Evolutionary conservation across 2,888 invertebrate species (phyloP).

Genomic region (Anthoptus insignis): DNA sequence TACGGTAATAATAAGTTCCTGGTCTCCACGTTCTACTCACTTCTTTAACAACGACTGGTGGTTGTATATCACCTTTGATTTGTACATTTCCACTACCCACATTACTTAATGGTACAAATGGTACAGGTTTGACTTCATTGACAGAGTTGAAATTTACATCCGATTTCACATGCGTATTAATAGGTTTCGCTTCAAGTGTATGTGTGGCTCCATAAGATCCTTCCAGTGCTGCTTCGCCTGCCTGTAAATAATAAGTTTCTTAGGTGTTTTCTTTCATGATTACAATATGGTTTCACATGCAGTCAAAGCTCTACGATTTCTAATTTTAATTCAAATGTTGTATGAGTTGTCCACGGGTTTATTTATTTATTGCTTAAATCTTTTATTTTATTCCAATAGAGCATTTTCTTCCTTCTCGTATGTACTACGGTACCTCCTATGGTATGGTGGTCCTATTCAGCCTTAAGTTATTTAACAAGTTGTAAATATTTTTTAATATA

Average conservation of each 20-base stretch:
- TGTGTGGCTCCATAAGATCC: conserved; percentile 59
- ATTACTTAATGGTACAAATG: conserved; percentile 51
- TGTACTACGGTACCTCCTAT: no score
- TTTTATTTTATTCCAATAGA: no score
- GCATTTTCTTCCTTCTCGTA: no score
- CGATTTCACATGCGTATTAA: conserved; percentile 59
- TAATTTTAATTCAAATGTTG: no score
- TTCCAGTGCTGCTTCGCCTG: conserved; percentile 60
- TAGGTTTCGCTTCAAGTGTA: conserved; percentile 45
- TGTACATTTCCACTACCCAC: conserved; percentile 49
- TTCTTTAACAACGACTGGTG: conserved; percentile 67
- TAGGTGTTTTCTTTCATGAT: not conserved
- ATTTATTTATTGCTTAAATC: no score
- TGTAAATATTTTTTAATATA: no score
- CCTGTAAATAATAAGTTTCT: conserved; percentile 55
- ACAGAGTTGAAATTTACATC: conserved; percentile 61
- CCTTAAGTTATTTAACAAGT: no score
- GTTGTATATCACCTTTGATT: conserved; percentile 44
- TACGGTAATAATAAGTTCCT: conserved; percentile 39
- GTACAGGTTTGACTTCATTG: conserved; percentile 59
- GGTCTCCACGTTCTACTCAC: conserved; percentile 66
- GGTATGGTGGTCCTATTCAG: no score
- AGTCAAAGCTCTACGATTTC: not conserved
- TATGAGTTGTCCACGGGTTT: no score
- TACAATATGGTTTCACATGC: no score